phyloP scores from a whole-genome alignment of 64 coral and sea anemone species.

The Actinia equina region DNA sequence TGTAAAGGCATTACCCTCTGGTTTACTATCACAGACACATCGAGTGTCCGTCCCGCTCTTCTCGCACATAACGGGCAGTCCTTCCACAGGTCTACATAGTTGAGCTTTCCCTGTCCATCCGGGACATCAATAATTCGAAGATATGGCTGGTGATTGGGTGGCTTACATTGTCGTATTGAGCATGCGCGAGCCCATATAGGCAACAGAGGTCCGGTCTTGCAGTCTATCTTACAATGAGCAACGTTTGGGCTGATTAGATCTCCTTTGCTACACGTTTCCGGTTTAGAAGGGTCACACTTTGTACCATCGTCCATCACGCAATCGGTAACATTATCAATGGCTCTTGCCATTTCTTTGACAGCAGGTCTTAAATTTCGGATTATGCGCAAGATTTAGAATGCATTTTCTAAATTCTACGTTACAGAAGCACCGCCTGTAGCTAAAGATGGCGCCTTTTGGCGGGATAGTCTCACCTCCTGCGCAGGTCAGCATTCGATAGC shows the following conservation, averaged over 20 bases:
- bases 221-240: slow-evolving; percentile 88
- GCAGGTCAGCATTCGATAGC: slow-evolving; percentile 91
- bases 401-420: slow-evolving; percentile 88
- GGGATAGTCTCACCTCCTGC: slow-evolving; percentile 49
- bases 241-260: slow-evolving; percentile 82
- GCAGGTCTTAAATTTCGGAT: slow-evolving; percentile 58
- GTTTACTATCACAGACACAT: slow-evolving; percentile 95
- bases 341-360: slow-evolving; percentile 41
- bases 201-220: slow-evolving; percentile 82
- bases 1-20: slow-evolving; percentile 50
- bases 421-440: slow-evolving; percentile 81
- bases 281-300: slow-evolving; percentile 68
- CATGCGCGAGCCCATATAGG: slow-evolving; percentile 91
- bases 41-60: slow-evolving; percentile 73
- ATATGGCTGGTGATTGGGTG: slow-evolving; percentile 51
- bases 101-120: slow-evolving; percentile 61
- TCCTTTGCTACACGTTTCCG: slow-evolving; percentile 82
- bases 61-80: slow-evolving; percentile 65
- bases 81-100: slow-evolving; percentile 74
- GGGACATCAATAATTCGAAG: slow-evolving; percentile 84
- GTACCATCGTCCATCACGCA: slow-evolving; percentile 78
- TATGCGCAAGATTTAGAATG: slow-evolving; percentile 29
- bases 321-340: slow-evolving; percentile 47
- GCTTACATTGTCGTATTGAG: slow-evolving; percentile 82
- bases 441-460: slow-evolving; percentile 64